Evolutionary conservation across 2,888 invertebrate genomes (phyloP).

Genomic region (Gandaritis pyraliata): DNA sequence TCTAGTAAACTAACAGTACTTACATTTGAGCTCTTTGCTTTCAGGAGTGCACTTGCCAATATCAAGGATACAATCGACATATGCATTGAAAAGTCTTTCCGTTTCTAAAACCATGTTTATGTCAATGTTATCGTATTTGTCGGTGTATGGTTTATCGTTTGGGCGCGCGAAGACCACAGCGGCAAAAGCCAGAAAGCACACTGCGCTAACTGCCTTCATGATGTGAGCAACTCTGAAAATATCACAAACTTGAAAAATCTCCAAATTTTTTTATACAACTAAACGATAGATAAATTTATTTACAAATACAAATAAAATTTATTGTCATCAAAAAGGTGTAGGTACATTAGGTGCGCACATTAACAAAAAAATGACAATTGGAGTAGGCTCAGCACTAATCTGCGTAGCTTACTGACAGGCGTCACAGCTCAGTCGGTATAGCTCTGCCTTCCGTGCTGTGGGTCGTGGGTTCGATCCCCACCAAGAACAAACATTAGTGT

Average conservation of each 20-base stretch:
- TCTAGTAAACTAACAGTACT: constrained; percentile 52
- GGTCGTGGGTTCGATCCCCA: too few relatives aligned
- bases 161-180: constrained; percentile 55
- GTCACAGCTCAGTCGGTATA: too few relatives aligned
- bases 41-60: constrained; percentile 87
- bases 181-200: constrained; percentile 56
- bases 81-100: constrained; percentile 85
- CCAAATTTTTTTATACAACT: too few relatives aligned
- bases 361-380: too few relatives aligned
- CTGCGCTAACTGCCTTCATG: constrained; percentile 30
- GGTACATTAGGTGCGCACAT: too few relatives aligned
- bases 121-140: constrained; percentile 87
- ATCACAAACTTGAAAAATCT: not conserved
- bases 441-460: too few relatives aligned
- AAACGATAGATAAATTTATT: too few relatives aligned
- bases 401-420: too few relatives aligned
- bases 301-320: too few relatives aligned
- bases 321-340: too few relatives aligned
- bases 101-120: constrained; percentile 87
- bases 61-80: constrained; percentile 87
- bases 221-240: constrained; percentile 14
- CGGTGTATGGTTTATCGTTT: constrained; percentile 73
- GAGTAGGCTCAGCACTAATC: too few relatives aligned
- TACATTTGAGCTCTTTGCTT: constrained; percentile 88
- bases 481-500: too few relatives aligned